Evolutionary conservation across 2,797 vertebrate species (phyloP).

Genomic region (Characodon lateralis): DNA sequence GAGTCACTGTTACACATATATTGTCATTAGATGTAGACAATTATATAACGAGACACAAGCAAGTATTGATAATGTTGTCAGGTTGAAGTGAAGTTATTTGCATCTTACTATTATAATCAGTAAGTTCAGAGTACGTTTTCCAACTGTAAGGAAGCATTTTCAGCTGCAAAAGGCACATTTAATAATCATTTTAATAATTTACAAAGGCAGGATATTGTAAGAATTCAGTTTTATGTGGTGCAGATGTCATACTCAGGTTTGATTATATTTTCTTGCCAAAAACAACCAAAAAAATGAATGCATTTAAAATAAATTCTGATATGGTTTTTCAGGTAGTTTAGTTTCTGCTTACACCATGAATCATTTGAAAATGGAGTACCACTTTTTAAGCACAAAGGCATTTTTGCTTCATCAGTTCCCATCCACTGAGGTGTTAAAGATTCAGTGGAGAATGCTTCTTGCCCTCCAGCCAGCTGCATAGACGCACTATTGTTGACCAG

Average conservation of each 20-base stretch:
- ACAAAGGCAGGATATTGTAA: neutral
- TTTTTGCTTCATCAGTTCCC: constrained; percentile 22
- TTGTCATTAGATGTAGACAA: neutral
- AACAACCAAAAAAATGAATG: neutral
- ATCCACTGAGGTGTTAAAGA: constrained; percentile 29
- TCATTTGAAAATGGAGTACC: constrained; percentile 6
- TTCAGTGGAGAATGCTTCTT: constrained; percentile 37
- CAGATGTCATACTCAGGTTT: neutral
- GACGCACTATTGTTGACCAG: constrained; percentile 69
- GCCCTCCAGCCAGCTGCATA: constrained; percentile 50
- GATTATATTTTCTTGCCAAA: neutral
- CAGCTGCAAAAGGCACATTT: neutral
- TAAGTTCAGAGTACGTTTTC: neutral
- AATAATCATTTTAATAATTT: neutral
- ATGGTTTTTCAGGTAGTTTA: neutral
- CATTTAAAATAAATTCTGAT: neutral
- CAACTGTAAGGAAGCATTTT: neutral
- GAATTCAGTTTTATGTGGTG: neutral
- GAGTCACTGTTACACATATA: neutral
- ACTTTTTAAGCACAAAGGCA: neutral
- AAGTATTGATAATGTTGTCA: neutral
- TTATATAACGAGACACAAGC: neutral
- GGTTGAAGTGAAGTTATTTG: neutral
- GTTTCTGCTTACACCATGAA: neutral
- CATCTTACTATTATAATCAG: neutral